Conservation (phyloP, 1,140 invertebrate genomes). For the Polyergus mexicanus region DNA sequence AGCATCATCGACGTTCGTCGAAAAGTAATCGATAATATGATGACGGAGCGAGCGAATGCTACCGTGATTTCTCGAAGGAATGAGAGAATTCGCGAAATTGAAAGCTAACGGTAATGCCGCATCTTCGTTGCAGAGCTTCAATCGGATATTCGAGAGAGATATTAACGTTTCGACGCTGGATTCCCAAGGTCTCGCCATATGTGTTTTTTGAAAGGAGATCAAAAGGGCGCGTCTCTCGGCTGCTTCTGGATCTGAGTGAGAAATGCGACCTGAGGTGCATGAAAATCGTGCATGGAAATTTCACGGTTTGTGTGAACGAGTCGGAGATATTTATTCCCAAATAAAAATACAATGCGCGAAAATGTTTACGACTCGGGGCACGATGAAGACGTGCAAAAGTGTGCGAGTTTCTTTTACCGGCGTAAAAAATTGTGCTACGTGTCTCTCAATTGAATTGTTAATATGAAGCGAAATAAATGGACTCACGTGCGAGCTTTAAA, state of each 20-base stretch:
- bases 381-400: neutral
- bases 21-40: slow-evolving; percentile 21
- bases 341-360: neutral
- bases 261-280: slow-evolving; percentile 38
- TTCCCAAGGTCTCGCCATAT: slow-evolving; percentile 24
- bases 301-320: neutral
- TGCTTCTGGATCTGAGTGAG: slow-evolving; percentile 11
- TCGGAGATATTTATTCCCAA: neutral
- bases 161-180: slow-evolving; percentile 32
- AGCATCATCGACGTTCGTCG: neutral
- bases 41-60: slow-evolving; percentile 9
- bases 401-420: neutral
- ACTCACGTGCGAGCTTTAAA: slow-evolving; percentile 2
- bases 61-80: slow-evolving; percentile 12
- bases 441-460: neutral
- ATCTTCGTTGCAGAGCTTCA: slow-evolving; percentile 5
- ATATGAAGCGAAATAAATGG: slow-evolving; percentile 23
- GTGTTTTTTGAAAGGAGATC: slow-evolving; percentile 46
- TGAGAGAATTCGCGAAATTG: slow-evolving; percentile 36
- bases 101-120: slow-evolving; percentile 11
- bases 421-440: neutral
- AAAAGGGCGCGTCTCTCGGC: slow-evolving; percentile 38
- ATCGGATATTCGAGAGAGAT: slow-evolving; percentile 43
- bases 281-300: slow-evolving; percentile 30
- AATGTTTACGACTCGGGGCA: neutral